These are phyloP conservation scores for Euthynnus affinis DNA, from an alignment of 2,797 vertebrate species.

Conservation along the genomic window DNA sequence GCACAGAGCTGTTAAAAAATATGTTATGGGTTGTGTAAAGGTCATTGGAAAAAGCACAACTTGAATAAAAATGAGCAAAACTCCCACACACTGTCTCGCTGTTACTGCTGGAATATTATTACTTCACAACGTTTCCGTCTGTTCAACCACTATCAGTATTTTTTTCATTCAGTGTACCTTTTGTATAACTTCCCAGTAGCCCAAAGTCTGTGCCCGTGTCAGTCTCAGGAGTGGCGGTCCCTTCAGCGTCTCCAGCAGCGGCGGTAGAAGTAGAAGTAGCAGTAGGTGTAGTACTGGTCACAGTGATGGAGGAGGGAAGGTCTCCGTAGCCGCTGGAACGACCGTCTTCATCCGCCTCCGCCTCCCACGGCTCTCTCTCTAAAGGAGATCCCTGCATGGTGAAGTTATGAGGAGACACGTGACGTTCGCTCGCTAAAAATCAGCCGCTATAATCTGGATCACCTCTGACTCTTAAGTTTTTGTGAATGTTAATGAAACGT, in stretches of 20 bases:
- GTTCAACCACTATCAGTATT: too few species aligned
- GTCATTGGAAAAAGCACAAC: too few species aligned
- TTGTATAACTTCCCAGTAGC: conserved; percentile 54
- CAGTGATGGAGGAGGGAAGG: conserved; percentile 40
- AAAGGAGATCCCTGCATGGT: conserved; percentile 35
- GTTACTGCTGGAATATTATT: too few species aligned
- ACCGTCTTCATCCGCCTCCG: conserved; percentile 61
- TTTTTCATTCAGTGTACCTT: conserved; percentile 38
- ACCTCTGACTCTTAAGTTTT: too few species aligned
- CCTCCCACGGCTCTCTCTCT: conserved; percentile 61
- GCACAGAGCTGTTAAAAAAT: too few species aligned
- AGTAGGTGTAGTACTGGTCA: not conserved
- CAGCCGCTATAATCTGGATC: too few species aligned
- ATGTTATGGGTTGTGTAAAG: too few species aligned
- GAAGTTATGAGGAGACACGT: not conserved
- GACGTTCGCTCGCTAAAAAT: too few species aligned
- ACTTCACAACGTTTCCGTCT: too few species aligned
- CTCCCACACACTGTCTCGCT: too few species aligned
- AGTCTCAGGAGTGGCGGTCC: conserved; percentile 58
- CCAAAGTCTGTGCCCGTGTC: conserved; percentile 78
- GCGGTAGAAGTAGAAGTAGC: not conserved
- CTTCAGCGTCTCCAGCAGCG: conserved; percentile 8
- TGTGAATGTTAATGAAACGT: too few species aligned
- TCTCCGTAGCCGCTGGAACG: conserved; percentile 65
- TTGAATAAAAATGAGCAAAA: too few species aligned